phyloP scores from a whole-genome alignment of 2,888 invertebrate species.

The Tolmerus cingulatus region DNA sequence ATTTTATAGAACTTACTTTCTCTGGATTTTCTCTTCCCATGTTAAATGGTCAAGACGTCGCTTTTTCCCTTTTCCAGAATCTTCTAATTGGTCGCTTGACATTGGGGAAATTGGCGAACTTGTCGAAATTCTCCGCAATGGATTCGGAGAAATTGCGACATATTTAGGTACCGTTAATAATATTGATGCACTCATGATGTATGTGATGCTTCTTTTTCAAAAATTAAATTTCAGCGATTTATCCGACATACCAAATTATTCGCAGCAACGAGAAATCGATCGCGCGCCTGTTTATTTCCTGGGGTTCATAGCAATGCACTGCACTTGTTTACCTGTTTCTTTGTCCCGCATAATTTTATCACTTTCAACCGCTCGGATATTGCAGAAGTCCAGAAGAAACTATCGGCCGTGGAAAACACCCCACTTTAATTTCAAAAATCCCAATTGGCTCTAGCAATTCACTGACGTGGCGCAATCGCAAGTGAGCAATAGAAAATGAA shows the following conservation, averaged over 20 bases:
- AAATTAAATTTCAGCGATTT: neutral
- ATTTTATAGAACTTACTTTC: conserved; percentile 80
- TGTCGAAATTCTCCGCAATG: conserved; percentile 51
- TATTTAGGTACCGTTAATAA: conserved; percentile 60
- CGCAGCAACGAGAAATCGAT: neutral
- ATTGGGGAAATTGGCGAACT: conserved; percentile 45
- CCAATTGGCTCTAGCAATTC: neutral
- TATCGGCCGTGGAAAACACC: neutral
- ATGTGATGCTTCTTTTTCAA: neutral
- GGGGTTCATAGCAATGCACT: neutral
- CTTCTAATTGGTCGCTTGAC: neutral
- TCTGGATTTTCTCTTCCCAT: conserved; percentile 86
- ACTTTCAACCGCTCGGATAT: conserved; percentile 6
- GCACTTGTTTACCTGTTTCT: neutral
- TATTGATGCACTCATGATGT: conserved; percentile 53
- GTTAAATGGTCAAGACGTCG: conserved; percentile 82
- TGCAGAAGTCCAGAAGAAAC: neutral
- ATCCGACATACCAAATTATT: neutral
- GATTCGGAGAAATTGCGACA: conserved; percentile 56
- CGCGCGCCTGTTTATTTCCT: neutral
- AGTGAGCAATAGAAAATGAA: neutral
- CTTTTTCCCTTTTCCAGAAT: conserved; percentile 67
- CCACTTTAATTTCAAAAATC: neutral
- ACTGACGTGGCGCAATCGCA: conserved; percentile 35
- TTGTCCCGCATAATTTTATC: neutral